Percentiles rank a stretch among this genome's conserved stretches.
Evolutionary conservation across 2,797 vertebrate species (phyloP).

Genomic region (Helarctos malayanus): DNA sequence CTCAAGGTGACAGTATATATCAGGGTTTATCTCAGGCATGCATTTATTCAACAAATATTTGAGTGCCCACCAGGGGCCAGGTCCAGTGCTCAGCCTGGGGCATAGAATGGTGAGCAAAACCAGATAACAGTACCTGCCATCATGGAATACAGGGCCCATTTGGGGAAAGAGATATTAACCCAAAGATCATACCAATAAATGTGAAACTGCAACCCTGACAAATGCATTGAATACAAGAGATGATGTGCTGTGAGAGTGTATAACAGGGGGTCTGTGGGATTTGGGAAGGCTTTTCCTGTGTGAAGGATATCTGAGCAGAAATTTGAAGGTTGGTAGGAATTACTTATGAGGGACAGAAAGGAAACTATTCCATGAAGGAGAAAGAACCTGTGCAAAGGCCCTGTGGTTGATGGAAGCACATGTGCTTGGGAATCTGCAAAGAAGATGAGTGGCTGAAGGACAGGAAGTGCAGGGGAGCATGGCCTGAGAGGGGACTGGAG

Average conservation of each 20-base stretch:
- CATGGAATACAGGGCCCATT: neutral
- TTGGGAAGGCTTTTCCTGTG: neutral
- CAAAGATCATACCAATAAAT: neutral
- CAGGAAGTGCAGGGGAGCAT: neutral
- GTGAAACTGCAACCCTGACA: neutral
- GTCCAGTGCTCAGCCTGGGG: neutral
- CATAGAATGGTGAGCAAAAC: neutral
- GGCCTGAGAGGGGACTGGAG: neutral
- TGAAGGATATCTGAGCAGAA: neutral
- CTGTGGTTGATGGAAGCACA: neutral
- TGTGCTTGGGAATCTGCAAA: neutral
- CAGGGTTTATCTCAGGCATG: neutral
- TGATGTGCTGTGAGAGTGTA: neutral
- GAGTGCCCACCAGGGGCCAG: neutral
- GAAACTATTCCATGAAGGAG: neutral
- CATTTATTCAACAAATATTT: constrained; percentile 22
- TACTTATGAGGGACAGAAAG: neutral
- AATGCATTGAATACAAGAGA: neutral
- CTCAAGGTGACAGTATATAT: neutral
- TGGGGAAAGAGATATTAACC: neutral
- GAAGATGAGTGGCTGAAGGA: neutral
- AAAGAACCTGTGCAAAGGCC: neutral
- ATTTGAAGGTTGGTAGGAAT: neutral
- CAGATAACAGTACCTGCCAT: neutral
- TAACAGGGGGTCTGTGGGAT: neutral